Conservation (phyloP, 2,113 vertebrate genomes). For the Micronycteris hirsuta region DNA sequence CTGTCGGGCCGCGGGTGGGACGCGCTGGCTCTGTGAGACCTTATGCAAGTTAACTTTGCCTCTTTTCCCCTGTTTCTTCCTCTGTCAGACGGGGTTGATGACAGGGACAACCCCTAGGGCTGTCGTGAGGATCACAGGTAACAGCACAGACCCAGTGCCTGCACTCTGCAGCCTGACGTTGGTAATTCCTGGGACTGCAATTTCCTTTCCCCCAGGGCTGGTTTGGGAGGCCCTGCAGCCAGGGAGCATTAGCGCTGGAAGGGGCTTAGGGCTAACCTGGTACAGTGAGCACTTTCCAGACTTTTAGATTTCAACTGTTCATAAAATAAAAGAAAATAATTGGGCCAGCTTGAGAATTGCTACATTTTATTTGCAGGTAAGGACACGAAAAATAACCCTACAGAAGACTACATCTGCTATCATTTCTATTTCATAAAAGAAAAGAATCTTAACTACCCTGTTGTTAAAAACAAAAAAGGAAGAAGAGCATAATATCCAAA, state of each 20-base stretch:
- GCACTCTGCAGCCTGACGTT: background rate
- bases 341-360: background rate
- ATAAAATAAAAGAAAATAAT: background rate
- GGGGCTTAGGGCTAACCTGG: background rate
- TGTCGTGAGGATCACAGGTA: background rate
- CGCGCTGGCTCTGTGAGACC: background rate
- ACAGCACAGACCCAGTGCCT: background rate
- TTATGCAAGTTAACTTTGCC: background rate
- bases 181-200: background rate
- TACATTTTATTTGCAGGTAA: slow-evolving; percentile 15
- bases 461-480: background rate
- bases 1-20: background rate
- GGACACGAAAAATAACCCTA: background rate
- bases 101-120: background rate
- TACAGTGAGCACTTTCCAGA: background rate
- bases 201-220: background rate
- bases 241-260: background rate
- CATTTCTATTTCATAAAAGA: slow-evolving; percentile 2
- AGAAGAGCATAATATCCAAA: background rate
- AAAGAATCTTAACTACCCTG: background rate
- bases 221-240: background rate
- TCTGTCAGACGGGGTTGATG: background rate
- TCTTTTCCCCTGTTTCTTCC: background rate
- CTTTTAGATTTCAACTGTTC: background rate
- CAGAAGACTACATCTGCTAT: background rate